phyloP scores from a whole-genome alignment of 2,113 vertebrate species.

The Herpetotheres cachinnans region DNA sequence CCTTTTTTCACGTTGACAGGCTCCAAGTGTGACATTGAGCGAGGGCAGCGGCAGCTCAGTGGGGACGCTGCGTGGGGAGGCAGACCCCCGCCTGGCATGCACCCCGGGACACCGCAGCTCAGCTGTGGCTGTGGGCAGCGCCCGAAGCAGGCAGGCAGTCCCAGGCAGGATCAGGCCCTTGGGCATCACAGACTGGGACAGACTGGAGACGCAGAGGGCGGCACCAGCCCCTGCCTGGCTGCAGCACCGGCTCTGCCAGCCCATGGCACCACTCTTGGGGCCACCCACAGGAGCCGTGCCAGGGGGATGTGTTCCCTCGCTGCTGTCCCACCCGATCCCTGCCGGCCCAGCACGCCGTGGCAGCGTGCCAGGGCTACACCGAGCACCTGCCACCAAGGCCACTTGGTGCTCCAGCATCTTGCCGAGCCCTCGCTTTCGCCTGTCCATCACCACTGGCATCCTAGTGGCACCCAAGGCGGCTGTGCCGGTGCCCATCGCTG shows the following conservation, averaged over 20 bases:
- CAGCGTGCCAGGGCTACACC: accelerated
- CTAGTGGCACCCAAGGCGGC: accelerated
- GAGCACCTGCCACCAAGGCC: accelerated
- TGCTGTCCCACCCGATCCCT: neutral
- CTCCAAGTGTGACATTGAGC: slow-evolving; percentile 54
- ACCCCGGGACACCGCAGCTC: neutral
- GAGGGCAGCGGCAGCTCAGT: neutral
- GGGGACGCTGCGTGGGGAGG: accelerated
- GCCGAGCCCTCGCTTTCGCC: neutral
- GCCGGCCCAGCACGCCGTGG: accelerated
- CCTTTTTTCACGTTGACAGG: slow-evolving; percentile 34
- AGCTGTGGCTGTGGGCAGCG: neutral
- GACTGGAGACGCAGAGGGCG: neutral
- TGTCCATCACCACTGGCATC: accelerated
- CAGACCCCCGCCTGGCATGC: accelerated
- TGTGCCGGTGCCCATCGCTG: accelerated
- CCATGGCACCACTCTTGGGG: accelerated
- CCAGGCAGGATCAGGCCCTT: neutral
- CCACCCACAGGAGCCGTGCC: accelerated
- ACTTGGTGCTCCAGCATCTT: neutral
- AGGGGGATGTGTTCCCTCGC: accelerated
- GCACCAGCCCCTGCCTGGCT: neutral
- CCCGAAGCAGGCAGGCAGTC: no score
- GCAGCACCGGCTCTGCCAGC: neutral
- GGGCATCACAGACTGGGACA: neutral